phyloP scores from a whole-genome alignment of 2,113 vertebrate species.

The Megaleporinus macrocephalus region DNA sequence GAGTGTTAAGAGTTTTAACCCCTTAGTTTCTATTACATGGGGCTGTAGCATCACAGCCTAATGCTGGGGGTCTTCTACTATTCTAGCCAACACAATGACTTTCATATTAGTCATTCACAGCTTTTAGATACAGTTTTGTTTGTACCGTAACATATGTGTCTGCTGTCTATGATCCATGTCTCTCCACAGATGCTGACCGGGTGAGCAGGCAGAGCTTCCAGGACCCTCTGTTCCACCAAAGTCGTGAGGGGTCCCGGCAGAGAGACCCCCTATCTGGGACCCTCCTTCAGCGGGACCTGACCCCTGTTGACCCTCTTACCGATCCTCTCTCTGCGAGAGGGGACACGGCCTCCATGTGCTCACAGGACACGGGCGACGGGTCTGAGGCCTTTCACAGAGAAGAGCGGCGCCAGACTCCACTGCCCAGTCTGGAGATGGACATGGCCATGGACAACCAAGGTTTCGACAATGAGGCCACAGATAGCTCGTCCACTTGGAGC shows the following conservation, averaged over 20 bases:
- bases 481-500: conserved; percentile 85
- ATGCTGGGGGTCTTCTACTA: too few species aligned
- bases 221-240: conserved; percentile 70
- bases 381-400: conserved; percentile 48
- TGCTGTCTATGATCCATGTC: not conserved
- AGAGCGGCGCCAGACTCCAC: conserved; percentile 49
- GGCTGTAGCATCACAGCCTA: too few species aligned
- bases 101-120: too few species aligned
- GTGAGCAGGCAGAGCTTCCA: conserved; percentile 73
- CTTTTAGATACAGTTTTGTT: too few species aligned
- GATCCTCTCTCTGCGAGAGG: conserved; percentile 19
- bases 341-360: conserved; percentile 65
- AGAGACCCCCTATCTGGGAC: conserved; percentile 52
- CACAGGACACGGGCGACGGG: conserved; percentile 55
- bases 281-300: conserved; percentile 15
- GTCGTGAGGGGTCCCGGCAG: conserved; percentile 1
- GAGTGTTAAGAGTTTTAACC: too few species aligned
- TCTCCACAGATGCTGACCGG: conserved; percentile 78
- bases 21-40: too few species aligned
- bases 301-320: not conserved
- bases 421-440: conserved; percentile 74
- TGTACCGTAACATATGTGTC: too few species aligned
- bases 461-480: conserved; percentile 77
- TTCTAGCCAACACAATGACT: too few species aligned
- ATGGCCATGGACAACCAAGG: conserved; percentile 67